phyloP scores from a whole-genome alignment of 2,888 invertebrate species.

The Callinectes sapidus region DNA sequence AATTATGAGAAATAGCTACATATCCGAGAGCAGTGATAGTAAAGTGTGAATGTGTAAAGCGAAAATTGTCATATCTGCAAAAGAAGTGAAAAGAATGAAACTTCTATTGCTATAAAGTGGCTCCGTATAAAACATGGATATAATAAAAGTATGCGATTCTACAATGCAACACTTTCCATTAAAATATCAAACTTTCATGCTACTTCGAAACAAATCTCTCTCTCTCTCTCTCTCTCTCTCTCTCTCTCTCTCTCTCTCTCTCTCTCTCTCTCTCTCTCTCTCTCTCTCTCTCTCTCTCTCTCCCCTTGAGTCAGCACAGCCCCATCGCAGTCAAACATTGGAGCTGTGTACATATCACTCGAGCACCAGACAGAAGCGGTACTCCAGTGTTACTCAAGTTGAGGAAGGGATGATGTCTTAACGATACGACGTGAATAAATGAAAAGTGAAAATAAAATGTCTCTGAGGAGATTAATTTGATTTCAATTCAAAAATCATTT shows the following conservation, averaged over 20 bases:
- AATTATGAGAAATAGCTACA: no score
- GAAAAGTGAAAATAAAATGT: neutral
- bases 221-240: constrained; percentile 26
- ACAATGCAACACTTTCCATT: neutral
- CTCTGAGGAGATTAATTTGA: neutral
- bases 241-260: constrained; percentile 37
- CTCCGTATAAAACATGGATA: neutral
- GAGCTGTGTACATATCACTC: neutral
- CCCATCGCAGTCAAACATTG: neutral
- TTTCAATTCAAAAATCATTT: neutral
- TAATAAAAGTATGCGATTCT: neutral
- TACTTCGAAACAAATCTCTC: neutral
- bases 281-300: no score
- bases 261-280: neutral
- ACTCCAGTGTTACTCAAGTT: neutral
- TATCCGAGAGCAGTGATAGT: no score
- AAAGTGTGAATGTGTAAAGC: no score
- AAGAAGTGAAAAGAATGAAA: no score
- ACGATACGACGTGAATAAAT: neutral
- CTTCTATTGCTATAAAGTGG: no score
- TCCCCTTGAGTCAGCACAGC: neutral
- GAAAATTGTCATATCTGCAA: no score
- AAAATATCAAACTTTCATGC: neutral
- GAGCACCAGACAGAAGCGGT: neutral
- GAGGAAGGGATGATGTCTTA: neutral